Percentiles rank a stretch among this genome's conserved stretches.
Evolutionary conservation across 1,140 invertebrate genomes (phyloP).

Genomic region (Aethina tumida): DNA sequence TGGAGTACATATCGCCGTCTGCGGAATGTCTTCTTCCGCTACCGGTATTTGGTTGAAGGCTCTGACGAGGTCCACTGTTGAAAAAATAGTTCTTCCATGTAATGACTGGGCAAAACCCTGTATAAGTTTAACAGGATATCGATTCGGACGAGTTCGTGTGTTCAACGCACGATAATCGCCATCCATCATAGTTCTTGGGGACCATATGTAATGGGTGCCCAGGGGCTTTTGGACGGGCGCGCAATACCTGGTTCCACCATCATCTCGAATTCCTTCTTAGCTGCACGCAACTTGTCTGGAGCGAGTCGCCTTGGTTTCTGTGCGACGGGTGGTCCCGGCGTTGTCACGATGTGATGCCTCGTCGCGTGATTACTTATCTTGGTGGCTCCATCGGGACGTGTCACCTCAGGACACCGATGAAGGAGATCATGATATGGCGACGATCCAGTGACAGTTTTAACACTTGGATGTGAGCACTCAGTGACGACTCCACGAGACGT

Average conservation of each 20-base stretch:
- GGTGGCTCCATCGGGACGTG: too few species aligned
- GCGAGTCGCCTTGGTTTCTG: conserved; percentile 27
- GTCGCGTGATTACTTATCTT: too few species aligned
- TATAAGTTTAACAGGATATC: conserved; percentile 20
- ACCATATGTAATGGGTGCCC: conserved; percentile 36
- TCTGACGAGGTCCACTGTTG: conserved; percentile 30
- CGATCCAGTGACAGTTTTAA: too few species aligned
- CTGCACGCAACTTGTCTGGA: conserved; percentile 24
- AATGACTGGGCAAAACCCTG: conserved; percentile 15
- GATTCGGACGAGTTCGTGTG: conserved; percentile 30
- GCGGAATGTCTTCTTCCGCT: conserved; percentile 18
- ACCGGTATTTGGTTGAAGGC: conserved; percentile 38
- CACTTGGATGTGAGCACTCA: too few species aligned
- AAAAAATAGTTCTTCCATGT: conserved; percentile 32
- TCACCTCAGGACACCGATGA: too few species aligned
- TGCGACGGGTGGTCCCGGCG: conserved; percentile 28
- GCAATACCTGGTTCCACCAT: conserved; percentile 22
- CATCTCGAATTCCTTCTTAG: conserved; percentile 24
- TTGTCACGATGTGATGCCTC: conserved; percentile 22
- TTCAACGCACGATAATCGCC: conserved; percentile 40
- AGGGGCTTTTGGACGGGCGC: conserved; percentile 31
- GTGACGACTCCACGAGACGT: too few species aligned
- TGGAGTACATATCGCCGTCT: conserved; percentile 20
- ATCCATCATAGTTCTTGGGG: conserved; percentile 32
- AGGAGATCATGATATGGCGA: too few species aligned